Conservation (phyloP, 2,888 invertebrate species). For the Gandaritis pyraliata region DNA sequence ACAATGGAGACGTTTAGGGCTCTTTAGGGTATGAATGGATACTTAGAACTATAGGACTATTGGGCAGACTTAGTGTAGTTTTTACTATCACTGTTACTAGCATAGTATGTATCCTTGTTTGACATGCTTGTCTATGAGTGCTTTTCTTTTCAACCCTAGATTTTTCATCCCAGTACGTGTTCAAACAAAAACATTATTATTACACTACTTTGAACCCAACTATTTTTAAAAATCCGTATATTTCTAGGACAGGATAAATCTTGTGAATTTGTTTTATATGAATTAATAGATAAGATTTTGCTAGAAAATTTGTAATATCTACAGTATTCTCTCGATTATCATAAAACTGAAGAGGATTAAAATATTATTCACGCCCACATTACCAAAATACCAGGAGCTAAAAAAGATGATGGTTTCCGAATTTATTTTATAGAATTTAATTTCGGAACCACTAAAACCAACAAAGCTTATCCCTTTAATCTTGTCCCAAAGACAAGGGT, state of each 20-base stretch:
- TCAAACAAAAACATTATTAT: no score
- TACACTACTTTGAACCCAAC: no score
- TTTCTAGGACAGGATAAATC: no score
- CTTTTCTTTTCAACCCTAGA: no score
- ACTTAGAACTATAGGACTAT: not conserved
- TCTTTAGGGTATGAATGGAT: constrained; percentile 25
- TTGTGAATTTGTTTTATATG: no score
- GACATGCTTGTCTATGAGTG: no score
- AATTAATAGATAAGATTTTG: no score
- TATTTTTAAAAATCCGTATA: no score
- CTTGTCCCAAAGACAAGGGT: constrained; percentile 41
- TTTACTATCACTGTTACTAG: not conserved
- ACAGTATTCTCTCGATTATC: no score
- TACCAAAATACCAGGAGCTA: not conserved
- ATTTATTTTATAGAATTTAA: constrained; percentile 27
- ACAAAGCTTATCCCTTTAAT: constrained; percentile 42
- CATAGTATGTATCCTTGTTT: not conserved
- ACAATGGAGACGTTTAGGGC: constrained; percentile 42
- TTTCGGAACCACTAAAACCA: constrained; percentile 34
- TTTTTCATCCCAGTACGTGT: no score
- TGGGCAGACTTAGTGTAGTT: not conserved
- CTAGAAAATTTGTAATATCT: no score
- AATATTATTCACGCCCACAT: not conserved
- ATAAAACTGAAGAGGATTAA: no score
- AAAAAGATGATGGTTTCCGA: constrained; percentile 14